Conservation (phyloP, 2,797 vertebrate genomes). For the Vultur gryphus region DNA sequence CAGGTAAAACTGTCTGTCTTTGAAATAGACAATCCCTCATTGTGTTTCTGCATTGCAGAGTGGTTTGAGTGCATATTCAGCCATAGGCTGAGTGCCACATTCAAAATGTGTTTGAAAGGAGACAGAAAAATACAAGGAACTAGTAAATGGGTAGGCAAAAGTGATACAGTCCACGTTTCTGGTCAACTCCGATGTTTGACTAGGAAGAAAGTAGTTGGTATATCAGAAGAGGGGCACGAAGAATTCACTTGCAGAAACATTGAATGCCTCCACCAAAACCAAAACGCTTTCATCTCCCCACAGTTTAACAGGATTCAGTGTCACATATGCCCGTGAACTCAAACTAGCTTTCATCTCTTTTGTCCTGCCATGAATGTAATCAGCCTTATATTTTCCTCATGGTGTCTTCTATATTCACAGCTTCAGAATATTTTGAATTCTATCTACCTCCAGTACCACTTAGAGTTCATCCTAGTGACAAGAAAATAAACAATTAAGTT, state of each 20-base stretch:
- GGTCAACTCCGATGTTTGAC: not conserved
- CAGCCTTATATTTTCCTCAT: slow-evolving; percentile 27
- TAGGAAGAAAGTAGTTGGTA: not conserved
- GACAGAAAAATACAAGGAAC: slow-evolving; percentile 21
- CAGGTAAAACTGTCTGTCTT: slow-evolving; percentile 32
- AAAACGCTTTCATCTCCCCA: not conserved
- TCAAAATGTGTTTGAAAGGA: slow-evolving; percentile 20
- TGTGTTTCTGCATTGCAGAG: slow-evolving; percentile 55
- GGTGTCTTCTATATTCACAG: slow-evolving; percentile 46
- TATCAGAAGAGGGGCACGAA: not conserved
- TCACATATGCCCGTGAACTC: not conserved
- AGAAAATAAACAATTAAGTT: slow-evolving; percentile 21
- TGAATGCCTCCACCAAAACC: not conserved
- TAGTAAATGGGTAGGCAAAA: not conserved
- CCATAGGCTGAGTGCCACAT: slow-evolving; percentile 36
- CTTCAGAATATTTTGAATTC: slow-evolving; percentile 14
- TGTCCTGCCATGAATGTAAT: not conserved
- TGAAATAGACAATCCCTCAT: slow-evolving; percentile 11
- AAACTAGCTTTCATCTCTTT: not conserved
- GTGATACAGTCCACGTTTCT: not conserved
- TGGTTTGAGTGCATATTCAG: slow-evolving; percentile 46
- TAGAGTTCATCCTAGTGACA: slow-evolving; percentile 75
- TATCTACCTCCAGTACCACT: slow-evolving; percentile 17
- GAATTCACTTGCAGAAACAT: not conserved
- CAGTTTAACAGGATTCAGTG: slow-evolving; percentile 3